Conservation (phyloP, 1,140 invertebrate species). For the Lucilia cuprina region DNA sequence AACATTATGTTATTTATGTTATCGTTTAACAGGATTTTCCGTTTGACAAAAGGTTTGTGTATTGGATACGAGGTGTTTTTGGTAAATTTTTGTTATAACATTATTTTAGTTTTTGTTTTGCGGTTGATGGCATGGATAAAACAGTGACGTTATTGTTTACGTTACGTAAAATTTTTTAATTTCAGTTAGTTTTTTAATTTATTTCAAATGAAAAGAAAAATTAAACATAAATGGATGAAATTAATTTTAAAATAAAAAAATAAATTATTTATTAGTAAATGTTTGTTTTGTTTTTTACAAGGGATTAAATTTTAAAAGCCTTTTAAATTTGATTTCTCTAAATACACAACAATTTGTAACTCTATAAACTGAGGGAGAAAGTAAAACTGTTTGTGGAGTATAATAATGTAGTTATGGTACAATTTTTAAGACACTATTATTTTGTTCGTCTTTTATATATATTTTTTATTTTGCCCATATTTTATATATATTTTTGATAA, state of each 20-base stretch:
- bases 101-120: not conserved
- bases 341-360: too few species aligned
- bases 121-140: slow-evolving; percentile 5
- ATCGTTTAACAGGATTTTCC: not conserved
- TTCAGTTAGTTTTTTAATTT: not conserved
- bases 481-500: too few species aligned
- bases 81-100: not conserved
- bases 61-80: not conserved
- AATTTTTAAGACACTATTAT: too few species aligned
- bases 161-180: not conserved
- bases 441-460: too few species aligned
- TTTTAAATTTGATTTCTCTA: not conserved
- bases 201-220: not conserved
- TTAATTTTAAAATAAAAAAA: not conserved
- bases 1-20: not conserved
- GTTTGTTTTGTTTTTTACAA: not conserved
- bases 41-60: not conserved
- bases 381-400: too few species aligned
- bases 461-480: too few species aligned
- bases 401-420: too few species aligned
- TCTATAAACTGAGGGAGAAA: too few species aligned
- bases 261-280: not conserved
- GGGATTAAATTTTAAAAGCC: not conserved
- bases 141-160: not conserved
- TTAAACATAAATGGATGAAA: not conserved